Conservation (phyloP, 2,888 invertebrate species). For the Agonopterix alstromeriana region DNA sequence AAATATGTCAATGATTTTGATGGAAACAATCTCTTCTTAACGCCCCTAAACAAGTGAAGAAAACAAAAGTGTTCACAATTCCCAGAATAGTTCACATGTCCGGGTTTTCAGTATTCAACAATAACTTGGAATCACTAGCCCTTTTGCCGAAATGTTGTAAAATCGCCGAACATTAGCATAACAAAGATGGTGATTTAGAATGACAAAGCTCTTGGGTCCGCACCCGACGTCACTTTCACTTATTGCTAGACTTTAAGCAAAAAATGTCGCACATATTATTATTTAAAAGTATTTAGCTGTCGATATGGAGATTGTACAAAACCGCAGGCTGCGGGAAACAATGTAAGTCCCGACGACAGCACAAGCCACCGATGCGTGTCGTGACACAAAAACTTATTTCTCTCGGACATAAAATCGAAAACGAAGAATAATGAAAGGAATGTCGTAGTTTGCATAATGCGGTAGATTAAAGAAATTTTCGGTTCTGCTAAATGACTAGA, state of each 20-base stretch:
- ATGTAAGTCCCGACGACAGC: constrained; percentile 34
- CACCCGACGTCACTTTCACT: constrained; percentile 65
- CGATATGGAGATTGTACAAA: constrained; percentile 55
- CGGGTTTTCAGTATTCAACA: constrained; percentile 34
- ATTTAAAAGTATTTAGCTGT: constrained; percentile 43
- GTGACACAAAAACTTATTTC: constrained; percentile 66
- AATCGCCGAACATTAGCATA: constrained; percentile 64
- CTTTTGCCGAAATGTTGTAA: constrained; percentile 63
- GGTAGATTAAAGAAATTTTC: constrained; percentile 66
- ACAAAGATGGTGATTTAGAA: constrained; percentile 63
- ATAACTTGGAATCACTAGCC: constrained; percentile 38
- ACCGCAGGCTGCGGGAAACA: constrained; percentile 56
- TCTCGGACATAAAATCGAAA: constrained; percentile 63
- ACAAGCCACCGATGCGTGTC: constrained; percentile 52
- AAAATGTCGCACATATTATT: constrained; percentile 29
- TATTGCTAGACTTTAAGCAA: constrained; percentile 25
- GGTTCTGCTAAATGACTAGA: constrained; percentile 41
- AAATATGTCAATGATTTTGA: neutral
- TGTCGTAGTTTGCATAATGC: constrained; percentile 59
- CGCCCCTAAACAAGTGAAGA: neutral
- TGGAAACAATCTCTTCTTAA: too few species aligned
- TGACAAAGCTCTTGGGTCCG: constrained; percentile 46
- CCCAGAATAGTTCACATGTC: constrained; percentile 54
- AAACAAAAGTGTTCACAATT: constrained; percentile 24
- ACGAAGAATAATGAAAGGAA: constrained; percentile 57